Base-by-base conservation (phyloP, 2,797 vertebrate species). In the Acanthopagrus latus region DNA sequence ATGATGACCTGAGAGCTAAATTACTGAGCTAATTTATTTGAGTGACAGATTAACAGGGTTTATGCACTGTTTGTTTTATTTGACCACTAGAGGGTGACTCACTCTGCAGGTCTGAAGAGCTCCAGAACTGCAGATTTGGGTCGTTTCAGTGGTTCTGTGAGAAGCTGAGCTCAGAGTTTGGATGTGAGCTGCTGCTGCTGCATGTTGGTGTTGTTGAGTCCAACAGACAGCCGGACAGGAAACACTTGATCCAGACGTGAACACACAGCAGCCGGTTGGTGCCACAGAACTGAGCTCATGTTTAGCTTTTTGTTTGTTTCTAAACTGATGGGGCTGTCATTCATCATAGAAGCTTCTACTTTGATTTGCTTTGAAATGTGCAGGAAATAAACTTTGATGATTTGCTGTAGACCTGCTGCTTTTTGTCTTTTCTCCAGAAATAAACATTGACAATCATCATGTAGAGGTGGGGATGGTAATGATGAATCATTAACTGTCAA, bases 341-440 rank as follows among this genome's bases (percentile, higher is more conserved):
- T 76, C 58, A 76, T 33, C 48, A 68, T 62, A 14, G 13, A 14
- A 82, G 60, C 52, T 78, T 71, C 5, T 52, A 41, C 75, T 80
- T 82, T 81, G 29, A 72, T 90, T 90, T 89, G 86, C 89, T 92
- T 90, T 91, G 84, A 77, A 89, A 88, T 74, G 80, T 88, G 81
- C 84, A 78, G 79, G 59, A 91, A 92, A 92, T 89, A 91, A 91
- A 91, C 29, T 58, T 74, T 62, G 83, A 77, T 77, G 70, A 83
- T 91, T 91, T 93, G 81, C 86, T 76, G 62, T 85, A 72, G 2
- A 1, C 6, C 10, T 8, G 43, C 58, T 52, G 10, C 13, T n/a
- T 48, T 18, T 29, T 25, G n/a, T 46, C 43, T 27, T 21, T 12
- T 33, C 7, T 33, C 33, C 33, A 33, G 2, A 33, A 33, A 33